Base-by-base conservation (phyloP, 2,888 invertebrate genomes). In the Euplexia lucipara region DNA sequence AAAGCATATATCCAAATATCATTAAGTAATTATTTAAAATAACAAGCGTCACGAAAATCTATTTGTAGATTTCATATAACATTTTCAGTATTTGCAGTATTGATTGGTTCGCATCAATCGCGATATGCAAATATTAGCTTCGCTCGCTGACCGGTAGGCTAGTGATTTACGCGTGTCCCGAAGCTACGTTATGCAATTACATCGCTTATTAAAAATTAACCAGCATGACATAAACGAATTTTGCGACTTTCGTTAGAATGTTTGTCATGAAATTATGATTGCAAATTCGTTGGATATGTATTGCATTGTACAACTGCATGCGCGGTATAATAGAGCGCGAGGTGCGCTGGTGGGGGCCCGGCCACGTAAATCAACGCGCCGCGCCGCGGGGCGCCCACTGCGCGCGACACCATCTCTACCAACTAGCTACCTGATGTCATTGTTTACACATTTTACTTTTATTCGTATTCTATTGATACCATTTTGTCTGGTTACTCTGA, bases 21-120 rank as follows among this genome's bases (percentile, higher is more conserved):
- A 80, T 78, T 79, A 80, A 65, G 73, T 77, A 78, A 82, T 83
- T 79, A 82, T 83, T 85, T 74, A 83, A 84, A 85, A 83, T 77
- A 83, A 83, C 84, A 84, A 76, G 83, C 83, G 78, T 81, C 75
- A 78, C 72, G 76, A 83, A 84, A 89, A 90, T 90, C 85, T 91
- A 88, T 93, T 91, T 90, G 91, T 88, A 88, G 88, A 88, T 90
- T 91, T 88, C 90, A 91, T 68, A 90, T 87, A 90, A 90, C 87
- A 90, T 91, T 92, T 92, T 91, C 91, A 92, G 92, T 94, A 94
- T 95, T 95, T 95, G 93, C 93, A 89, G 91, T 92, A 94, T 94
- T 94, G 95, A 95, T 95, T 95, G 93, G 91, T 87, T 90, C 85
- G 91, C 91, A 94, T 95, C 94, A 94, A 94, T 95, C 92, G 92